These are phyloP conservation scores for Dissostichus mawsoni DNA, from an alignment of 2,113 vertebrate species.

Conservation along the genomic window DNA sequence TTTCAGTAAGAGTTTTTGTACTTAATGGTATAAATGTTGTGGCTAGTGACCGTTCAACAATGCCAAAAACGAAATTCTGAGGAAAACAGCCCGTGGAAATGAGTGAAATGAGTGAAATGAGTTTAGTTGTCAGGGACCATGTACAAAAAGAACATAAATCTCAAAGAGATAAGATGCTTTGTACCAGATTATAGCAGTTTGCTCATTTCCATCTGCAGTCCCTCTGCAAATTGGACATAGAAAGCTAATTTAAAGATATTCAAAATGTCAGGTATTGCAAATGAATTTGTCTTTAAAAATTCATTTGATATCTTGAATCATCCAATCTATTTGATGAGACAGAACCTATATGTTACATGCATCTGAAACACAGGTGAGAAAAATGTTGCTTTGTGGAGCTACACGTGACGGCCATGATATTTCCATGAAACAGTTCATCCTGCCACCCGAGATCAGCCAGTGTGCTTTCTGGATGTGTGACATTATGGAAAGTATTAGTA, in stretches of 20 bases:
- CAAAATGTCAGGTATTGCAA: conserved; percentile 4
- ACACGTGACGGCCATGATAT: conserved; percentile 57
- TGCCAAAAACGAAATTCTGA: neutral
- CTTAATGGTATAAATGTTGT: neutral
- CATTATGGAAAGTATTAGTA: conserved; percentile 67
- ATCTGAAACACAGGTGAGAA: conserved; percentile 39
- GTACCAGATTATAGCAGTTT: no score
- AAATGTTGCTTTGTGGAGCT: conserved; percentile 29
- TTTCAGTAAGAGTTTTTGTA: neutral
- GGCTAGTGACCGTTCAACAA: neutral
- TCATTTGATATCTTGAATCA: neutral
- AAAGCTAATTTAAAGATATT: conserved; percentile 10
- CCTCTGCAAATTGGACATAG: neutral
- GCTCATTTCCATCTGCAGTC: no score
- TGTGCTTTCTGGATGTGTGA: conserved; percentile 37
- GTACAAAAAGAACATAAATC: no score
- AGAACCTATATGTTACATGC: conserved; percentile 1
- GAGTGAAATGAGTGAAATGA: neutral
- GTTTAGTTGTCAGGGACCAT: no score
- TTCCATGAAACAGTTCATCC: conserved; percentile 56
- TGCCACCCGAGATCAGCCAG: conserved; percentile 47
- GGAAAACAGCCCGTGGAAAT: neutral
- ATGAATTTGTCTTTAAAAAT: neutral
- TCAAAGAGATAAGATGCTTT: no score
- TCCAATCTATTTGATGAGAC: conserved; percentile 2